These are phyloP conservation scores for Oceanodroma tethys DNA, from an alignment of 2,113 vertebrate species.

Conservation along the genomic window DNA sequence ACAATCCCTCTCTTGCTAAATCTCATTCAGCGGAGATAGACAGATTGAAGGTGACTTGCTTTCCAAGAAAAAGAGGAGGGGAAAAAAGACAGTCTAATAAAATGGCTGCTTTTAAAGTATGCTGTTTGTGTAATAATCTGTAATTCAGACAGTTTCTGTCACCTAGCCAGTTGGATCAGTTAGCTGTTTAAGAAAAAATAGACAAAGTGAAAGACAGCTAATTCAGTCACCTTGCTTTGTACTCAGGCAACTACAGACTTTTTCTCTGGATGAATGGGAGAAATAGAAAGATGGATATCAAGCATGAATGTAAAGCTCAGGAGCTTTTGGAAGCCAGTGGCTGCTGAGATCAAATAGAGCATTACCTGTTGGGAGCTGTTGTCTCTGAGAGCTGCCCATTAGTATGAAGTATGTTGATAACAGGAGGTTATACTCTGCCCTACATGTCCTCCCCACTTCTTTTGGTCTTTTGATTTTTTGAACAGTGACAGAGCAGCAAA, in stretches of 20 bases:
- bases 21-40: not conserved
- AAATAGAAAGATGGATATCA: not conserved
- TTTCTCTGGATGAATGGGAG: not conserved
- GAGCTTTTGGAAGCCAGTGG: not conserved
- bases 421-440: not conserved
- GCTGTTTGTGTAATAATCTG: not conserved
- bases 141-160: conserved; percentile 18
- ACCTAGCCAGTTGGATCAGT: not conserved
- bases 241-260: not conserved
- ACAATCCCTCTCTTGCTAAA: not conserved
- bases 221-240: not conserved
- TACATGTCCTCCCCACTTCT: not conserved
- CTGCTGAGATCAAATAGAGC: not conserved
- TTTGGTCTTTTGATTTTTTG: not conserved
- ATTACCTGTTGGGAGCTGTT: not conserved
- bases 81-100: not conserved
- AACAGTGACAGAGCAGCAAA: not conserved
- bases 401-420: not conserved
- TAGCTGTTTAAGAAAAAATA: not conserved
- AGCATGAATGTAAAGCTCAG: not conserved
- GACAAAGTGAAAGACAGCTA: not conserved
- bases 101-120: conserved; percentile 19
- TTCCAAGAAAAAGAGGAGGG: conserved; percentile 36
- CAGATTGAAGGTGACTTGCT: not conserved
- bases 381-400: not conserved